A percentile compares a stretch with the other conserved stretches of the same genome.
Evolutionary conservation across 2,113 vertebrate species (phyloP).

Genomic region (Apeltes quadracus): DNA sequence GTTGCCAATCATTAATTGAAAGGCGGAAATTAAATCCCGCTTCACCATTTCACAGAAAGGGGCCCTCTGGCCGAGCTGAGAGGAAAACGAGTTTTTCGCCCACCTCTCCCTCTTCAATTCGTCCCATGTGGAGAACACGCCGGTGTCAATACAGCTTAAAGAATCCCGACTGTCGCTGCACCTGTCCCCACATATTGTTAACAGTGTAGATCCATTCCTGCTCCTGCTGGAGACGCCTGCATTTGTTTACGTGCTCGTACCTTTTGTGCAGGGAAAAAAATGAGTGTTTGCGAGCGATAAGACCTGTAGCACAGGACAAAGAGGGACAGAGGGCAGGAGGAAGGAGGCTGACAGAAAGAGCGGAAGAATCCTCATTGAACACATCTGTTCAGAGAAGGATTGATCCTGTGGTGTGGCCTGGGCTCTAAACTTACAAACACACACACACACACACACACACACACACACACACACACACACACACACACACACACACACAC

Average conservation of each 20-base stretch:
- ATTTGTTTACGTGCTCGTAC: constrained; percentile 56
- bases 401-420: constrained; percentile 38
- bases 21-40: constrained; percentile 33
- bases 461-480: neutral
- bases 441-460: neutral
- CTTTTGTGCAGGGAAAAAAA: constrained; percentile 51
- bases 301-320: constrained; percentile 60
- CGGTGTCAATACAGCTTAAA: constrained; percentile 54
- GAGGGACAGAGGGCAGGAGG: constrained; percentile 35
- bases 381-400: constrained; percentile 48
- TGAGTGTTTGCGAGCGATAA: constrained; percentile 70
- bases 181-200: constrained; percentile 56
- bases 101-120: constrained; percentile 7
- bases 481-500: neutral
- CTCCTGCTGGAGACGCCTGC: constrained; percentile 16
- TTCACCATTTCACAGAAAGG: constrained; percentile 10
- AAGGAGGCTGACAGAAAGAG: constrained; percentile 38
- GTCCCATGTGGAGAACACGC: constrained; percentile 43
- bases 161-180: constrained; percentile 49
- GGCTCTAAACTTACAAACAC: constrained; percentile 24
- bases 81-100: constrained; percentile 34
- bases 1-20: constrained; percentile 56
- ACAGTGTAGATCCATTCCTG: constrained; percentile 53
- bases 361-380: constrained; percentile 63
- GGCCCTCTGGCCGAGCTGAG: constrained; percentile 14